phyloP scores from a whole-genome alignment of 2,113 vertebrate species.

The Erythrocercus mccallii region DNA sequence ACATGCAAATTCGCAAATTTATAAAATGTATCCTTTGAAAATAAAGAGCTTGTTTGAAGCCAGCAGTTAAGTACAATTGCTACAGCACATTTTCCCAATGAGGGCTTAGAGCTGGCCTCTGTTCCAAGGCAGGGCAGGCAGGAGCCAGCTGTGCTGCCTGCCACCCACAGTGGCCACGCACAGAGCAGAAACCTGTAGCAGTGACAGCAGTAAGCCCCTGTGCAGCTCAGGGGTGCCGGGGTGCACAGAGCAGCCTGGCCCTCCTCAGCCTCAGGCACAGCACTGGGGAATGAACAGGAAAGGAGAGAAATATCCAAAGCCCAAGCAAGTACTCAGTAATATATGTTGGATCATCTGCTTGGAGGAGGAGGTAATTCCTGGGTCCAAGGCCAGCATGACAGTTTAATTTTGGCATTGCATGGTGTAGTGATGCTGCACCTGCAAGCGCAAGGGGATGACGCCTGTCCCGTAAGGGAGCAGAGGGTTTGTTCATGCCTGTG shows the following conservation, averaged over 20 bases:
- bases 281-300: background rate
- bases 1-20: constrained; percentile 63
- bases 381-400: background rate
- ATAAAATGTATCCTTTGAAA: constrained; percentile 65
- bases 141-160: background rate
- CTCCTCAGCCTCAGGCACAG: background rate
- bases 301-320: background rate
- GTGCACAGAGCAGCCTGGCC: background rate
- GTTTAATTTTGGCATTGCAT: background rate
- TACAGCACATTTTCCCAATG: background rate
- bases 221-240: background rate
- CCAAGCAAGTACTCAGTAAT: background rate
- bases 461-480: accelerated
- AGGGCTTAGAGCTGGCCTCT: background rate
- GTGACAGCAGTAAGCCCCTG: accelerated
- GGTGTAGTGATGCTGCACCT: accelerated
- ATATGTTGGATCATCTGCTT: background rate
- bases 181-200: background rate
- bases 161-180: accelerated
- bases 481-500: accelerated
- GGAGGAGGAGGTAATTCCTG: background rate
- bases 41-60: constrained; percentile 68
- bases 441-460: accelerated
- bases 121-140: accelerated
- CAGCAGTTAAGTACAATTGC: constrained; percentile 37